These are phyloP conservation scores for Paracyclopina nana DNA, from an alignment of 1,140 invertebrate species.

Conservation along the genomic window DNA sequence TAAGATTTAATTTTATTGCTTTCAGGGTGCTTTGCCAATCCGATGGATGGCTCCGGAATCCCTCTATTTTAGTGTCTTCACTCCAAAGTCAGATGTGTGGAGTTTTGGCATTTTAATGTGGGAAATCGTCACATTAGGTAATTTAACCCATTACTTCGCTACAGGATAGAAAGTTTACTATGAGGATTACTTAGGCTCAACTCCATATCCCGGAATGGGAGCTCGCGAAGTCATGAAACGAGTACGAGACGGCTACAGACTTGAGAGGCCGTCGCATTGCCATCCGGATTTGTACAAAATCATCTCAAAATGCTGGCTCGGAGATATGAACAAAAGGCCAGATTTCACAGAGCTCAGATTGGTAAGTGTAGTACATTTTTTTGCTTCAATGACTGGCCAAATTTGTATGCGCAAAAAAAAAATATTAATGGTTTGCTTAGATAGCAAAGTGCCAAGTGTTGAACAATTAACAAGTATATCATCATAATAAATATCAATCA, in stretches of 20 bases:
- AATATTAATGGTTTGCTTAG: no score
- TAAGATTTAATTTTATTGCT: no score
- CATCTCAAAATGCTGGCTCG: conserved; percentile 80
- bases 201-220: conserved; percentile 65
- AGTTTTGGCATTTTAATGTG: conserved; percentile 29
- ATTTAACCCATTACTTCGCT: background rate
- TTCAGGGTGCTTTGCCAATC: conserved; percentile 28
- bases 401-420: no score
- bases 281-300: conserved; percentile 53
- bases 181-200: conserved; percentile 38
- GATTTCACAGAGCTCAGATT: conserved; percentile 44
- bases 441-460: no score
- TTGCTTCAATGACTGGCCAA: no score
- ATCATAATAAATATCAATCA: no score
- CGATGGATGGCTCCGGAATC: conserved; percentile 85
- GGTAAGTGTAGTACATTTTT: no score
- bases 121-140: conserved; percentile 41
- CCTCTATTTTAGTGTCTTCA: conserved; percentile 72
- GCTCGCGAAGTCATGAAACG: conserved; percentile 60
- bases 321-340: conserved; percentile 46
- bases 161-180: background rate
- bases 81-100: conserved; percentile 34
- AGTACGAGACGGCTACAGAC: conserved; percentile 55
- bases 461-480: no score
- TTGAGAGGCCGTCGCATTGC: conserved; percentile 74